Evolutionary conservation across 2,797 vertebrate genomes (phyloP).

Genomic region (Channallabes apus): DNA sequence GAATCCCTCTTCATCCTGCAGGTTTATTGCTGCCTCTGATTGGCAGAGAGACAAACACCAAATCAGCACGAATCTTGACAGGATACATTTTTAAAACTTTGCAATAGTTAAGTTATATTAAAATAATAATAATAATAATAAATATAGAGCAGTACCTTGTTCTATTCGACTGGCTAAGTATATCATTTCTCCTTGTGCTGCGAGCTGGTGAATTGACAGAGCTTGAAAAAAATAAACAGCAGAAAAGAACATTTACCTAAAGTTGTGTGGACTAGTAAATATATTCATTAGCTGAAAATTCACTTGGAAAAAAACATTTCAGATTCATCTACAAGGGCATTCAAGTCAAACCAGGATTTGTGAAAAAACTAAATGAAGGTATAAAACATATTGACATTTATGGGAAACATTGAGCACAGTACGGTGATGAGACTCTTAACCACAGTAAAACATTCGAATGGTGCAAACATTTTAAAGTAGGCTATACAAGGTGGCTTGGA

Average conservation of each 20-base stretch:
- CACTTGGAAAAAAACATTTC: neutral
- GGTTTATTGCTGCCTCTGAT: constrained; percentile 93
- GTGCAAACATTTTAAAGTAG: too few species aligned
- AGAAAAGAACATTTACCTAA: neutral
- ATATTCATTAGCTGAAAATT: neutral
- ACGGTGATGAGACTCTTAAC: too few species aligned
- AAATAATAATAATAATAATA: neutral
- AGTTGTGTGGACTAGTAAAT: neutral
- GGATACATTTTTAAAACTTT: neutral
- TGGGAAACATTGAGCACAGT: too few species aligned
- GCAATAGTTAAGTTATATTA: neutral
- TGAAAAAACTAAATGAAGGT: too few species aligned
- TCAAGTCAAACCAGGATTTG: too few species aligned
- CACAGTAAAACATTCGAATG: too few species aligned
- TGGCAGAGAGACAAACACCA: constrained; percentile 27
- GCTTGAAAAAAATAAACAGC: constrained; percentile 68
- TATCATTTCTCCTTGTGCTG: constrained; percentile 97
- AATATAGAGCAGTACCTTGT: constrained; percentile 79
- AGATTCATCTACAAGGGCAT: neutral
- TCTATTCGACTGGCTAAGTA: constrained; percentile 95
- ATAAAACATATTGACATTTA: too few species aligned
- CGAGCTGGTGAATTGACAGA: constrained; percentile 94
- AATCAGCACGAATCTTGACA: neutral
- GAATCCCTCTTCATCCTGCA: constrained; percentile 97
- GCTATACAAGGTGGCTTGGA: too few species aligned